Evolutionary conservation across 2,797 vertebrate genomes (phyloP).

Genomic region (Schizopygopsis malacanthus): DNA sequence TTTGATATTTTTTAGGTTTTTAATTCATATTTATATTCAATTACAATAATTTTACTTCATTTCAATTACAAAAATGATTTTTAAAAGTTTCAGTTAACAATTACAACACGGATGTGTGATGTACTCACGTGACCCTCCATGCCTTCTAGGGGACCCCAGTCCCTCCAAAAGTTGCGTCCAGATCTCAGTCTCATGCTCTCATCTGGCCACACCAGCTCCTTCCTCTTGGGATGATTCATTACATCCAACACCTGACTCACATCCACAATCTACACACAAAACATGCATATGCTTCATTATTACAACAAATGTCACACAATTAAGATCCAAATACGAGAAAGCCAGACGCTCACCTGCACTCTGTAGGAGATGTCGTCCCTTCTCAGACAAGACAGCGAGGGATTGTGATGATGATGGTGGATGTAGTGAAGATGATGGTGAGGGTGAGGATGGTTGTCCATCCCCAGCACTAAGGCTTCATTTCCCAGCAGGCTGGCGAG

Average conservation of each 20-base stretch:
- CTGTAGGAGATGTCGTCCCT: conserved; percentile 96
- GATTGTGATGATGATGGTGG: conserved; percentile 79
- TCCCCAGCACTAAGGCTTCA: conserved; percentile 76
- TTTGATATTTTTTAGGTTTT: no score
- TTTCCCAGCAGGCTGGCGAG: conserved; percentile 92
- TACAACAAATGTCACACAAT: background rate
- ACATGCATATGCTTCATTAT: background rate
- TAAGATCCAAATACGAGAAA: background rate
- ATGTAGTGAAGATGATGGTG: conserved; percentile 75
- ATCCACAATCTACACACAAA: conserved; percentile 84
- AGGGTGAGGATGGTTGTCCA: conserved; percentile 74
- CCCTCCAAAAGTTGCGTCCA: conserved; percentile 96
- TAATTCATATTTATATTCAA: no score
- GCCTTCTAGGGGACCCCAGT: conserved; percentile 97
- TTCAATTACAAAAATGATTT: background rate
- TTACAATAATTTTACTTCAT: background rate
- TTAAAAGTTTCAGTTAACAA: background rate
- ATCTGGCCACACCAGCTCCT: conserved; percentile 98
- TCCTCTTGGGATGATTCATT: conserved; percentile 95
- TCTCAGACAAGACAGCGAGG: conserved; percentile 75
- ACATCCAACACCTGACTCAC: conserved; percentile 92
- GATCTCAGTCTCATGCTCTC: conserved; percentile 92
- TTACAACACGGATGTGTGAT: background rate
- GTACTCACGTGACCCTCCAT: conserved; percentile 99
- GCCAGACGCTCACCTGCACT: conserved; percentile 85